Base-by-base conservation (phyloP, 2,888 invertebrate genomes). In the Nephrotoma flavescens region DNA sequence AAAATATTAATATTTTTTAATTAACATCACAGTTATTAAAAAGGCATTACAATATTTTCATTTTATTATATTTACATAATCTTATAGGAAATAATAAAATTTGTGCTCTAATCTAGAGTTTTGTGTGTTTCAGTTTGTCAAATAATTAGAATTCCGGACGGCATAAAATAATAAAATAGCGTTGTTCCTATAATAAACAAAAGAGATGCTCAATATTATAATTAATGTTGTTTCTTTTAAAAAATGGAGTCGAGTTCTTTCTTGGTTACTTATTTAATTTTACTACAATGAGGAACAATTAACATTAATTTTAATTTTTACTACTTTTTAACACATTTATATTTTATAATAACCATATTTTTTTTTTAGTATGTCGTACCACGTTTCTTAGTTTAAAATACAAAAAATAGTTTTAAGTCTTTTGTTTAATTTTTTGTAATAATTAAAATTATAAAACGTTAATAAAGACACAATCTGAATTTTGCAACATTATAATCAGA, bases 11-110 rank as follows among this genome's bases (percentile, higher is more conserved):
- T 83, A 45, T 87, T 87, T 87, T 86, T 86, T 86, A 86, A 87
- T 86, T 87, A 86, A 88, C 88, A 88, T 88, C 88, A 88, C 88
- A 88, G 88, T 88, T 88, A 88, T 88, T 88, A 86, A 88, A 88
- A 88, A 88, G 88, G 88, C 88, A 87, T 87, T 88, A 86, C 87
- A 88, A 44, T 31, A 86, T 44, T 86, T 86, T 86, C 84, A 42
- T 84, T 84, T 84, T 42, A n/a, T 47, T 47, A n/a, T 83, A 84
- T 84, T 84, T 84, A 84, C 83, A 83, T 15, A 41, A 84, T 42
- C 12, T 84, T 84, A 47, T 11, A 42, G 19, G 9, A 42, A 84
- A 84, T 42, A 84, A 42, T 42, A 84, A 42, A 84, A 84, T 84
- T 42, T 84, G 41, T 84, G 83, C 42, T 41, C n/a, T 84, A 41